A percentile compares a stretch with the other conserved stretches of the same genome.
These are phyloP conservation scores for Mythimna loreyi DNA, from an alignment of 2,888 invertebrate genomes.

Conservation along the genomic window DNA sequence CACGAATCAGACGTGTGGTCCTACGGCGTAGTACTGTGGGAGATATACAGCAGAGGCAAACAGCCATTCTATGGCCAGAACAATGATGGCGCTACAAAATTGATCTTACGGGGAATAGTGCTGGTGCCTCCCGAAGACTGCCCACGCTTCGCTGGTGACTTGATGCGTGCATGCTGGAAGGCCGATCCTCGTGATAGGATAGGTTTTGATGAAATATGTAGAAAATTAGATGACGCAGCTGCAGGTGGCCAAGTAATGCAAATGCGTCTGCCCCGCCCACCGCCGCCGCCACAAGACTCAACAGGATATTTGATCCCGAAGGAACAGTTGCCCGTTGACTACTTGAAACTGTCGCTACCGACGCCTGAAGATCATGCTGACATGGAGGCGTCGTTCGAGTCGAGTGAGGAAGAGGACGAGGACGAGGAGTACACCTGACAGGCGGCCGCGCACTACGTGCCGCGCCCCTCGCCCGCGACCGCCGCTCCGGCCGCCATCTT, in stretches of 20 bases:
- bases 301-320: slow-evolving; percentile 93
- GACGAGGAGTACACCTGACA: slow-evolving; percentile 87
- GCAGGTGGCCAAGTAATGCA: slow-evolving; percentile 74
- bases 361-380: slow-evolving; percentile 68
- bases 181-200: slow-evolving; percentile 95
- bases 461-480: slow-evolving; percentile 74
- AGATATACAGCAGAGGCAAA: slow-evolving; percentile 97
- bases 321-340: slow-evolving; percentile 88
- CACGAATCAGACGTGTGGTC: slow-evolving; percentile 98
- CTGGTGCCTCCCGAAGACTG: slow-evolving; percentile 95
- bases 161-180: slow-evolving; percentile 96
- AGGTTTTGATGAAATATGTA: slow-evolving; percentile 93
- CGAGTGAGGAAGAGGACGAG: slow-evolving; percentile 81
- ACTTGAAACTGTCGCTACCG: slow-evolving; percentile 88
- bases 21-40: slow-evolving; percentile 98
- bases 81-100: slow-evolving; percentile 96
- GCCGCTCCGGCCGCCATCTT: slow-evolving; percentile 56
- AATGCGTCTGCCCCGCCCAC: slow-evolving; percentile 85
- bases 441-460: slow-evolving; percentile 78
- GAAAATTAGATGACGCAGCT: slow-evolving; percentile 91
- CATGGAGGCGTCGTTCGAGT: slow-evolving; percentile 80
- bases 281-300: slow-evolving; percentile 91
- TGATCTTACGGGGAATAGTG: slow-evolving; percentile 95
- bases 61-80: slow-evolving; percentile 98
- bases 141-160: slow-evolving; percentile 93